Evolutionary conservation across 2,888 invertebrate species (phyloP).

Genomic region (Hirtodrosophila alboralis): DNA sequence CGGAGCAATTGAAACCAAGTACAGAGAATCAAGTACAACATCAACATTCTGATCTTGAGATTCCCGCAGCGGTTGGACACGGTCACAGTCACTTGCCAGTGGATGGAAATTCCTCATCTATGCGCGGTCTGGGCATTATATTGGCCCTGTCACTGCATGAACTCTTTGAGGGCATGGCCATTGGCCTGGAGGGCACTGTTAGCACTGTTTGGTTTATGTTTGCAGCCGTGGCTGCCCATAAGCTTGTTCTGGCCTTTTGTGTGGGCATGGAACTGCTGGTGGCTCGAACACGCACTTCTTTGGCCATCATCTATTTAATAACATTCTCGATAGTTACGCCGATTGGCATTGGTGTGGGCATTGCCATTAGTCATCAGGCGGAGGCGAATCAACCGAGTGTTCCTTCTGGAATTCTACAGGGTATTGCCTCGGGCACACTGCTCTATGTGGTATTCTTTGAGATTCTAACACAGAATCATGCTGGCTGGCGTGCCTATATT

Average conservation of each 20-base stretch:
- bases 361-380: conserved; percentile 88
- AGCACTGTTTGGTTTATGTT: conserved; percentile 91
- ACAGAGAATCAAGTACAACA: background rate
- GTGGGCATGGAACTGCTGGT: conserved; percentile 93
- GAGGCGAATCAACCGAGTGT: conserved; percentile 86
- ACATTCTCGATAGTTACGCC: conserved; percentile 93
- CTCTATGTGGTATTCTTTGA: conserved; percentile 99
- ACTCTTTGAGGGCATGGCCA: conserved; percentile 93
- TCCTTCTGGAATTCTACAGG: conserved; percentile 87
- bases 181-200: conserved; percentile 89
- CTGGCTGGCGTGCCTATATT: conserved; percentile 87
- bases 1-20: background rate
- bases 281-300: conserved; percentile 87
- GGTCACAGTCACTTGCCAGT: conserved; percentile 70
- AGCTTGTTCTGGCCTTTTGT: conserved; percentile 94
- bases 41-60: conserved; percentile 26
- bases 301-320: conserved; percentile 88
- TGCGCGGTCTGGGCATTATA: conserved; percentile 91
- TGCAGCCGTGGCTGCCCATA: conserved; percentile 93
- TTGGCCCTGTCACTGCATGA: conserved; percentile 94
- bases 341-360: conserved; percentile 88
- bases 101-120: conserved; percentile 76
- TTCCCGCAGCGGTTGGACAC: conserved; percentile 8
- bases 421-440: conserved; percentile 93
- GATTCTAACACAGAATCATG: conserved; percentile 87